Conservation (phyloP, 2,888 invertebrate genomes). For the Hypolimnas misippus region DNA sequence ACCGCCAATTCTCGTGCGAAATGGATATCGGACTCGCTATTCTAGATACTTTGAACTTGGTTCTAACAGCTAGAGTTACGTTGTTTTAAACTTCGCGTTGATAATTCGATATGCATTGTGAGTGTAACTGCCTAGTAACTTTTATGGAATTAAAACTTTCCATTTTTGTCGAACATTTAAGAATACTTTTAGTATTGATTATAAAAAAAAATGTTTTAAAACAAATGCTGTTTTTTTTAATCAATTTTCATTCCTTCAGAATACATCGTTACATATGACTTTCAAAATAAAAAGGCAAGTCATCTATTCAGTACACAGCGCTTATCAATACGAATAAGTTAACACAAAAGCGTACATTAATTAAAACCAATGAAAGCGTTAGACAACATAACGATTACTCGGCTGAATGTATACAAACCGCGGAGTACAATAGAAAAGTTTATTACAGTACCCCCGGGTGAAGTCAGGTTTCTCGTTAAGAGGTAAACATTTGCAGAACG, state of each 20-base stretch:
- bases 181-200: too few species aligned
- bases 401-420: constrained; percentile 55
- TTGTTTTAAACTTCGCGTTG: constrained; percentile 37
- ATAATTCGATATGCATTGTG: neutral
- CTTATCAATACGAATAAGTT: neutral
- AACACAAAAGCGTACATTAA: neutral
- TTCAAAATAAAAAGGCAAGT: neutral
- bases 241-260: too few species aligned
- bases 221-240: too few species aligned
- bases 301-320: neutral
- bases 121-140: too few species aligned
- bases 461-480: constrained; percentile 79
- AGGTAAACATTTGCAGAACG: constrained; percentile 74
- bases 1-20: constrained; percentile 49
- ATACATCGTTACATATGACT: neutral
- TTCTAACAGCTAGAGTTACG: constrained; percentile 47
- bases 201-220: too few species aligned
- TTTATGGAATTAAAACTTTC: too few species aligned
- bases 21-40: constrained; percentile 52
- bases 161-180: too few species aligned
- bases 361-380: constrained; percentile 51
- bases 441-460: constrained; percentile 69
- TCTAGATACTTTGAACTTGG: constrained; percentile 50
- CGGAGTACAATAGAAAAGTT: constrained; percentile 75
- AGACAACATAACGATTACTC: constrained; percentile 54